A percentile compares a stretch with the other conserved stretches of the same genome.
Evolutionary conservation across 2,888 invertebrate species (phyloP).

Genomic region (Ellobium chinense): DNA sequence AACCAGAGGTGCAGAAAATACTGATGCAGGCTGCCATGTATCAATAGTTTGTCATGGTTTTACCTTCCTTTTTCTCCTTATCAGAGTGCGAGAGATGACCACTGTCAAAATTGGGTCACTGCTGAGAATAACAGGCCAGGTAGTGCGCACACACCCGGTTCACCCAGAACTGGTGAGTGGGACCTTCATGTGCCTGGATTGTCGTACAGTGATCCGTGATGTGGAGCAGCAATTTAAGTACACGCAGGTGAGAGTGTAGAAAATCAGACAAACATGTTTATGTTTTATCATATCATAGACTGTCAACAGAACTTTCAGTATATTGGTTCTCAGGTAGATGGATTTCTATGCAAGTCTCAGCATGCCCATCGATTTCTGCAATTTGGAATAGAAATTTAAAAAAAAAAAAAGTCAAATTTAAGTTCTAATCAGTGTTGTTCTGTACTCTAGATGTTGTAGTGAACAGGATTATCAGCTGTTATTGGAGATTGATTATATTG

Average conservation of each 20-base stretch:
- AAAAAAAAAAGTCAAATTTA: too few relatives aligned
- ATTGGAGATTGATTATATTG: neutral
- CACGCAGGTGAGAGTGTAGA: conserved; percentile 85
- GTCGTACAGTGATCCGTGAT: conserved; percentile 94
- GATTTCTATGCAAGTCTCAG: too few relatives aligned
- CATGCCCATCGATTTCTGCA: too few relatives aligned
- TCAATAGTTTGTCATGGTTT: neutral
- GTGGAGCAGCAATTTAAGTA: conserved; percentile 98
- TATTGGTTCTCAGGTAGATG: too few relatives aligned
- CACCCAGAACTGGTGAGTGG: conserved; percentile 94
- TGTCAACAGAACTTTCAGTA: too few relatives aligned
- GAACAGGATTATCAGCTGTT: too few relatives aligned
- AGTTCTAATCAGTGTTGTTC: too few relatives aligned
- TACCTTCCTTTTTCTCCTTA: conserved; percentile 5
- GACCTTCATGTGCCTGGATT: conserved; percentile 96
- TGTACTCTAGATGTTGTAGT: too few relatives aligned
- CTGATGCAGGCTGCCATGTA: neutral
- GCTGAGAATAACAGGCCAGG: conserved; percentile 92
- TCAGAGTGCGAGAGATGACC: conserved; percentile 89
- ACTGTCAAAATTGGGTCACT: conserved; percentile 95
- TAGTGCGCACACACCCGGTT: conserved; percentile 98
- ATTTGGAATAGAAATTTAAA: too few relatives aligned
- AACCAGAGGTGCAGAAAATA: too few relatives aligned
- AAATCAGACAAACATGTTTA: too few relatives aligned
- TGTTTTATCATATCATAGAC: too few relatives aligned